Evolutionary conservation across 2,797 vertebrate species (phyloP).

Genomic region (Hypotaenidia okinawae): DNA sequence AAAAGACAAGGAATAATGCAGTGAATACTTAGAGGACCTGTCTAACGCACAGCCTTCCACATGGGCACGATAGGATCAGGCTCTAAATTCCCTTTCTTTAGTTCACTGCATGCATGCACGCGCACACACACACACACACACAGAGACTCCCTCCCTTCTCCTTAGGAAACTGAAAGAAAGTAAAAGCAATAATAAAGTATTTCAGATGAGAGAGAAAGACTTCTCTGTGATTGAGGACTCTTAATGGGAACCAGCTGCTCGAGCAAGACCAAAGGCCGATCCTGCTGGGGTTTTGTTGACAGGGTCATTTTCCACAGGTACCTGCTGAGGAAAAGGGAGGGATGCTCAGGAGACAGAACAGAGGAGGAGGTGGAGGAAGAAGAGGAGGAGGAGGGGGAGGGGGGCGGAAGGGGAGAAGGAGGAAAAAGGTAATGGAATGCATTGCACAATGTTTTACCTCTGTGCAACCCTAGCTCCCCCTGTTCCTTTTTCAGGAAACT

Average conservation of each 20-base stretch:
- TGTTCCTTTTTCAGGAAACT: conserved; percentile 62
- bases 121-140: not conserved
- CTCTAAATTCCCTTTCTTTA: conserved; percentile 24
- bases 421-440: not conserved
- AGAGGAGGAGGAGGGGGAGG: not conserved
- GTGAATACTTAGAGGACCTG: not conserved
- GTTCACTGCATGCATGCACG: not conserved
- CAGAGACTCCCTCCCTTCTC: conserved; percentile 23
- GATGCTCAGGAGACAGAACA: not conserved
- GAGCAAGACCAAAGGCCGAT: conserved; percentile 40
- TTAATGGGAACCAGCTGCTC: conserved; percentile 79
- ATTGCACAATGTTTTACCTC: conserved; percentile 9
- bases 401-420: not conserved
- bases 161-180: conserved; percentile 59
- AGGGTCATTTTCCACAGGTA: conserved; percentile 54
- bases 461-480: not conserved
- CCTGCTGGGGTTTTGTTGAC: conserved; percentile 59
- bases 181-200: conserved; percentile 75
- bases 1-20: not conserved
- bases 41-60: not conserved
- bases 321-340: conserved; percentile 61
- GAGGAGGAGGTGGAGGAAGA: not conserved
- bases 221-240: conserved; percentile 65
- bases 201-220: conserved; percentile 74
- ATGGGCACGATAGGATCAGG: not conserved